Evolutionary conservation across 2,113 vertebrate species (phyloP), one percentile per base, ranked within the genome.

Genomic region (Tretioscincus oriximinensis): DNA sequence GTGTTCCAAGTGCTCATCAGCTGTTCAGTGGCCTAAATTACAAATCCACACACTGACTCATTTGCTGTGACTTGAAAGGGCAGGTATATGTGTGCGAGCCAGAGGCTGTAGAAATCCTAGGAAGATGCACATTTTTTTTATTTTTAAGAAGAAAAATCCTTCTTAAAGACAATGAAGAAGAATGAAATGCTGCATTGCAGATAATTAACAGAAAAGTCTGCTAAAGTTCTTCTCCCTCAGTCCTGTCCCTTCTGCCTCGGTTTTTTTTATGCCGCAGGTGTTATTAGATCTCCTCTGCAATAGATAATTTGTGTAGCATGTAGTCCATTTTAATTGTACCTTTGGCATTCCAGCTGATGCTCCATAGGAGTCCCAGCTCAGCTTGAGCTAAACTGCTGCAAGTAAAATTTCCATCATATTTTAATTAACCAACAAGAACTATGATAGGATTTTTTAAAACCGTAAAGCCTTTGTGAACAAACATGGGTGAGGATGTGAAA

Each of bases 371-470:
- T 86, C 84, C 80, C 82, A 88, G 51, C 29, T 88, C 78, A 31
- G 45, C 73, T 58, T 10, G 71, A 86, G 87, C 41, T 82, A 80
- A 93, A 87, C 29, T 87, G 77, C 61, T 78, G 12, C 72, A 81
- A 35, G 71, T 86, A 31, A 67, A 73, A 65, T 81, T 89, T 90
- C 79, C 54, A 81, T 81, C 68, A 73, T 78, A 81, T 90, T 90
- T 92, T 81, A 91, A 86, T 86, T 90, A 82, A 87, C 85, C 81
- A 86, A 87, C 49, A 18, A 73, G 72, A 90, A 91, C 85, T 71
- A 6, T 26, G 21, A 31, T 81, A 64, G 60, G 74, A 41, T 35
- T 81, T 88, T 20, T 76, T 41, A 41, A 41, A 41, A 72, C 51
- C 74, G 28, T 54, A 21, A 3, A 11, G 8, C 41, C 26, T 84